phyloP scores from a whole-genome alignment of 2,113 vertebrate species.

The Megatriorchis doriae region DNA sequence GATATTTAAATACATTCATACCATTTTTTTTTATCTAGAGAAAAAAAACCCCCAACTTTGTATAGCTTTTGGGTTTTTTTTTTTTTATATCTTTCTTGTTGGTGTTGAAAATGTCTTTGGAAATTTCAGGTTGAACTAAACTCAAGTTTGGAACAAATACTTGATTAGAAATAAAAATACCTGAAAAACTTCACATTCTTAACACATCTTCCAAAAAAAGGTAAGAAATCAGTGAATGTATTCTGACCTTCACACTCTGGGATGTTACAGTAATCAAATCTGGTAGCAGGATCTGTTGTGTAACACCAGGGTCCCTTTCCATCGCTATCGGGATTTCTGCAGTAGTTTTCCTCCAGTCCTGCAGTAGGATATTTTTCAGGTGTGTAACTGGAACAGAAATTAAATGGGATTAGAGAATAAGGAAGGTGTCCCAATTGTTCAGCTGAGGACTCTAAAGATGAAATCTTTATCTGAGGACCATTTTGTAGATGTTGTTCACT shows the following conservation, averaged over 20 bases:
- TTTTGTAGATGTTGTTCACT: neutral
- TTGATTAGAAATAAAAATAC: neutral
- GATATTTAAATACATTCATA: neutral
- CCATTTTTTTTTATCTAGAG: neutral
- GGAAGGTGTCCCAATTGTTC: neutral
- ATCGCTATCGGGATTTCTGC: constrained; percentile 88
- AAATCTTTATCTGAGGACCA: neutral
- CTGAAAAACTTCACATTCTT: neutral
- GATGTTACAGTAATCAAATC: constrained; percentile 89
- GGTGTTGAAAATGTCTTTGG: neutral
- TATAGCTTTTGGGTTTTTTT: neutral
- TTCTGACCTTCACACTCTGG: constrained; percentile 79
- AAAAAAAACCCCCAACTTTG: neutral
- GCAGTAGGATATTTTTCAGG: constrained; percentile 8
- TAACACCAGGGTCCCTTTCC: constrained; percentile 89
- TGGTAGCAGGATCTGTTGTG: constrained; percentile 75
- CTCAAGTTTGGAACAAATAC: neutral
- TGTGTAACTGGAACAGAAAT: constrained; percentile 49
- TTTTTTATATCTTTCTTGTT: neutral
- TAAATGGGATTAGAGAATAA: neutral
- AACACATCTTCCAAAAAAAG: neutral
- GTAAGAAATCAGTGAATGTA: neutral
- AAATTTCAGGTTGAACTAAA: neutral
- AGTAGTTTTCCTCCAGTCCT: constrained; percentile 87
- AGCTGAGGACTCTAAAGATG: neutral